phyloP scores from a whole-genome alignment of 2,888 invertebrate genomes.

The Liposcelis brunnea region DNA sequence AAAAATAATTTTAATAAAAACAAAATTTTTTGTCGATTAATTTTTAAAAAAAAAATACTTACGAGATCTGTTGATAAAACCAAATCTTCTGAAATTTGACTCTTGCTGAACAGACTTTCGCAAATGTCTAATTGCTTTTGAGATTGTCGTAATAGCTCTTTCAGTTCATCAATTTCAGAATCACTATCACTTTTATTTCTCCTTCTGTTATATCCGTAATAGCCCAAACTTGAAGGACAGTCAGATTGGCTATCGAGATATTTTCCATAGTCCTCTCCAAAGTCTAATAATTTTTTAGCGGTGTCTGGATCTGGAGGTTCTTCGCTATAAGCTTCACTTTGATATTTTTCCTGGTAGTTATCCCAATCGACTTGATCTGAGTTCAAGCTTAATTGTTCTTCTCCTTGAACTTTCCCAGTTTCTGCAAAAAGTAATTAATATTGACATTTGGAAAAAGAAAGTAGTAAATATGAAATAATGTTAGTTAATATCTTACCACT shows the following conservation, averaged over 20 bases:
- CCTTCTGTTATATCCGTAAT: conserved; percentile 27
- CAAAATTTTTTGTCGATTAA: conserved; percentile 2
- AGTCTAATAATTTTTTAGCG: conserved; percentile 62
- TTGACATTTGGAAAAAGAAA: no score
- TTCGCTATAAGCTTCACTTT: conserved; percentile 81
- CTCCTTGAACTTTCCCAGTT: conserved; percentile 21
- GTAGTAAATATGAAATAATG: not conserved
- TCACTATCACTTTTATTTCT: conserved; percentile 31
- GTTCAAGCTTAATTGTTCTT: conserved; percentile 64
- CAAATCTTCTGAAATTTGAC: conserved; percentile 10
- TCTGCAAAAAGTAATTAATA: not conserved
- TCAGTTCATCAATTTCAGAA: conserved; percentile 46
- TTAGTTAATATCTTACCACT: not conserved
- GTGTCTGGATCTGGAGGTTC: conserved; percentile 67
- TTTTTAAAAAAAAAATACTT: conserved; percentile 11
- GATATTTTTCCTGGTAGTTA: conserved; percentile 87
- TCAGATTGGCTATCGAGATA: conserved; percentile 82
- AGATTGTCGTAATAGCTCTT: conserved; percentile 44
- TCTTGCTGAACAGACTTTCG: not conserved
- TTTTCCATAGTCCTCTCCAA: conserved; percentile 76
- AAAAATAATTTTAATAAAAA: conserved; percentile 17
- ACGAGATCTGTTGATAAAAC: conserved; percentile 14
- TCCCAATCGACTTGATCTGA: conserved; percentile 84
- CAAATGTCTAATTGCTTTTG: conserved; percentile 33
- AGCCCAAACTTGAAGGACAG: conserved; percentile 63